phyloP scores from a whole-genome alignment of 2,113 vertebrate genomes.

The Paedocypris sp. region DNA sequence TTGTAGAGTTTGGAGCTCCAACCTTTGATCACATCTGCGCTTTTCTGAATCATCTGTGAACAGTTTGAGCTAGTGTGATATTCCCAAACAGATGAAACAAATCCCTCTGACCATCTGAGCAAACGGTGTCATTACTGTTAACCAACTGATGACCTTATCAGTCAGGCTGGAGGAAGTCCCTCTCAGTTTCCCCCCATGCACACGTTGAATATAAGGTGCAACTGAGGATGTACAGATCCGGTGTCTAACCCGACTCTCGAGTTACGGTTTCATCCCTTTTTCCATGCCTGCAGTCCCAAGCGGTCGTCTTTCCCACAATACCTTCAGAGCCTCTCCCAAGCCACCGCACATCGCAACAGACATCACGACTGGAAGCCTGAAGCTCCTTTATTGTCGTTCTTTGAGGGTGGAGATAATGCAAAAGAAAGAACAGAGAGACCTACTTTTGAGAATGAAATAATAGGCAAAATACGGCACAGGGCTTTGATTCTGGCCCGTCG shows the following conservation, averaged over 20 bases:
- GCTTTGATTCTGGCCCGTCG: background rate
- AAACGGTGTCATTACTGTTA: background rate
- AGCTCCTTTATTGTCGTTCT: constrained; percentile 10
- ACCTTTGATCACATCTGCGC: too few relatives aligned
- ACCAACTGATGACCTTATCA: background rate
- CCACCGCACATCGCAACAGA: background rate
- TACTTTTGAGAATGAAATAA: background rate
- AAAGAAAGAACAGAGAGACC: constrained; percentile 9
- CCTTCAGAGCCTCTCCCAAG: background rate
- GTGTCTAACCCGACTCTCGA: background rate
- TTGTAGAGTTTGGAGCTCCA: too few relatives aligned
- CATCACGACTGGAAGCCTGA: background rate
- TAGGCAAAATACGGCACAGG: background rate
- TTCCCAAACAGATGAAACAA: background rate
- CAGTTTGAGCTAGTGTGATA: too few relatives aligned
- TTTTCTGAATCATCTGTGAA: background rate
- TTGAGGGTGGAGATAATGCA: constrained; percentile 2
- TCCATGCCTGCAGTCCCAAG: constrained; percentile 1
- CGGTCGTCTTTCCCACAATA: background rate
- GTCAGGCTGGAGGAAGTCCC: background rate
- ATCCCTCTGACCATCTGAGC: too few relatives aligned
- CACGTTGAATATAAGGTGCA: too few relatives aligned
- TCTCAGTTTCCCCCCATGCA: background rate
- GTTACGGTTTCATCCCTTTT: background rate
- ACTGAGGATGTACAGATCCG: background rate